These are phyloP conservation scores for Porphyrio hochstetteri DNA, from an alignment of 2,113 vertebrate species.

Conservation along the genomic window DNA sequence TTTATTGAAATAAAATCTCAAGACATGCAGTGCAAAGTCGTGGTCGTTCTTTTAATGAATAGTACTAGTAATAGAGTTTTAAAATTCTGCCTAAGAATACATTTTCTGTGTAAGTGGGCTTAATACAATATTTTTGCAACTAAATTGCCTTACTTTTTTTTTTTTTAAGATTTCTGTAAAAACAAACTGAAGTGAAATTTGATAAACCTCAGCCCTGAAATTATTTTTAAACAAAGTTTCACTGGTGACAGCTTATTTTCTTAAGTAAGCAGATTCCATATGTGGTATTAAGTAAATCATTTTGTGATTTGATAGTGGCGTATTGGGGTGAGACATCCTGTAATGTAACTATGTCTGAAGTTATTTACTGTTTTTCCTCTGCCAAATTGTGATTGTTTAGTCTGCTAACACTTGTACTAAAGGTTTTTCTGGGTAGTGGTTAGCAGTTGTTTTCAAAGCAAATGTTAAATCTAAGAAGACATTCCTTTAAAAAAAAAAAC, in stretches of 20 bases:
- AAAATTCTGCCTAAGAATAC: neutral
- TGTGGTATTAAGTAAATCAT: slow-evolving; percentile 70
- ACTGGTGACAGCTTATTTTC: slow-evolving; percentile 75
- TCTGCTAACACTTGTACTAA: slow-evolving; percentile 88
- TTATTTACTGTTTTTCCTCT: slow-evolving; percentile 89
- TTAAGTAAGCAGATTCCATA: slow-evolving; percentile 87
- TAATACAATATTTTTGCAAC: slow-evolving; percentile 28
- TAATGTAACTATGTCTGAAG: slow-evolving; percentile 76
- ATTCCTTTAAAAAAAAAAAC: slow-evolving; percentile 70
- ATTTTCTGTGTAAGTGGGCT: neutral
- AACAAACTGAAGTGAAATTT: slow-evolving; percentile 62
- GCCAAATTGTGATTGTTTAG: slow-evolving; percentile 89
- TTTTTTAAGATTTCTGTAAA: slow-evolving; percentile 54
- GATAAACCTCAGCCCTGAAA: slow-evolving; percentile 59
- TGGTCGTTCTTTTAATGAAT: slow-evolving; percentile 15
- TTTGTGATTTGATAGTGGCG: slow-evolving; percentile 83
- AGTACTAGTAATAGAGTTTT: neutral
- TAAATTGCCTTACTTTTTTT: neutral
- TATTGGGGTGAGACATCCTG: slow-evolving; percentile 85
- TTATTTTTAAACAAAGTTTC: slow-evolving; percentile 70
- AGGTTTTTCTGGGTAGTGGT: slow-evolving; percentile 84
- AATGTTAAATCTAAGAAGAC: slow-evolving; percentile 84
- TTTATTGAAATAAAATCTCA: neutral
- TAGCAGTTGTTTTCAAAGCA: slow-evolving; percentile 91
- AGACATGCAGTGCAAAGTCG: neutral